phyloP scores from a whole-genome alignment of 2,888 invertebrate species.

The Lithophane semibrunnea region DNA sequence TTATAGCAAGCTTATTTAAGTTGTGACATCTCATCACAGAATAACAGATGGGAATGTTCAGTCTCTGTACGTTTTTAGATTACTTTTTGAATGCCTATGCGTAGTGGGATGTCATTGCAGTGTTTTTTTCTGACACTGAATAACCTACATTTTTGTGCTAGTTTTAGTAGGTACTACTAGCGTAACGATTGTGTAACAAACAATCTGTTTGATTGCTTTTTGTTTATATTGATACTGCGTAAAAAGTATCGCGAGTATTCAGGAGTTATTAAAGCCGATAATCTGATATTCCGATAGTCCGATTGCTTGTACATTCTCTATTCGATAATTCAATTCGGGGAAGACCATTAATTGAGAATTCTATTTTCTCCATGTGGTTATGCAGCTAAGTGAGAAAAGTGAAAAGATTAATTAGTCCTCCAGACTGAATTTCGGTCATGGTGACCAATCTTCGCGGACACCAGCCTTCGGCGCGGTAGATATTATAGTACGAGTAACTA shows the following conservation, averaged over 20 bases:
- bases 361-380: background rate
- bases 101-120: slow-evolving; percentile 22
- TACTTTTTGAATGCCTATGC: slow-evolving; percentile 45
- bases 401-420: too few species aligned
- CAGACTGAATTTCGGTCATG: too few species aligned
- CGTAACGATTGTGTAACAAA: slow-evolving; percentile 24
- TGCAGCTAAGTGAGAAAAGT: background rate
- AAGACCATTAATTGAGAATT: slow-evolving; percentile 4
- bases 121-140: slow-evolving; percentile 29
- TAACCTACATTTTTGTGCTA: slow-evolving; percentile 27
- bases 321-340: background rate
- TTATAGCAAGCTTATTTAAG: slow-evolving; percentile 43
- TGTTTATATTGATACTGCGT: background rate
- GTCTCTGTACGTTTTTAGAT: slow-evolving; percentile 40
- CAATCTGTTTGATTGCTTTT: slow-evolving; percentile 29
- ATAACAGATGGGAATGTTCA: slow-evolving; percentile 42
- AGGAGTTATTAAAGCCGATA: background rate
- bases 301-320: background rate
- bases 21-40: slow-evolving; percentile 48
- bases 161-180: slow-evolving; percentile 5
- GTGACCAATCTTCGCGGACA: too few species aligned
- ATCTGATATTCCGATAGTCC: too few species aligned
- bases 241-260: slow-evolving; percentile 4
- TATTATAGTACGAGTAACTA: too few species aligned
- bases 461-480: too few species aligned